A percentile compares a stretch with the other conserved stretches of the same genome.
These are phyloP conservation scores for Morone saxatilis DNA, from an alignment of 2,113 vertebrate genomes.

Conservation along the genomic window DNA sequence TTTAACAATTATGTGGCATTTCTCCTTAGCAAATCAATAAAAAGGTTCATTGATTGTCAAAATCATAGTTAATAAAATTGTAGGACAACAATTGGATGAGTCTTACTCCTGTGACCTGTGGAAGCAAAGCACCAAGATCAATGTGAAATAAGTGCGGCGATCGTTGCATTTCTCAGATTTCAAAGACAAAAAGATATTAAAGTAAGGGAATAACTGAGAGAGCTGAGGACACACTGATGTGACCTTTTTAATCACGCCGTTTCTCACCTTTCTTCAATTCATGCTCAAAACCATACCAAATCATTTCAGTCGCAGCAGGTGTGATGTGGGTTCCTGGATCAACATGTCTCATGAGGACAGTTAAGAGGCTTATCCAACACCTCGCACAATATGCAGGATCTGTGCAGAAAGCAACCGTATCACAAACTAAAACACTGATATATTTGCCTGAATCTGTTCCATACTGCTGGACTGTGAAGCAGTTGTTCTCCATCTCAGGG, in stretches of 20 bases:
- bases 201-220: neutral
- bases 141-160: neutral
- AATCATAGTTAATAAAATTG: neutral
- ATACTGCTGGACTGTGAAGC: neutral
- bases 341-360: slow-evolving; percentile 45
- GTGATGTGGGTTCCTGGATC: slow-evolving; percentile 27
- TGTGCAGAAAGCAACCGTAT: slow-evolving; percentile 9
- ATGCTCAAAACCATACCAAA: neutral
- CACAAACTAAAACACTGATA: neutral
- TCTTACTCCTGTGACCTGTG: neutral
- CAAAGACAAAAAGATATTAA: neutral
- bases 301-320: slow-evolving; percentile 18
- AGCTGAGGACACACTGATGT: neutral
- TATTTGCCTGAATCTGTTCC: slow-evolving; percentile 15
- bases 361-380: slow-evolving; percentile 47
- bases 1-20: neutral
- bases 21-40: neutral
- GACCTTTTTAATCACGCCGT: slow-evolving; percentile 3
- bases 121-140: rapidly evolving
- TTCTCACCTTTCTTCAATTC: slow-evolving; percentile 7
- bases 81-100: neutral
- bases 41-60: neutral
- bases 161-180: neutral
- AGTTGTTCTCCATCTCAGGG: neutral
- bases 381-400: neutral